A percentile compares a stretch with the other conserved stretches of the same genome.
Evolutionary conservation across 1,140 invertebrate species (phyloP).

Genomic region (Ceratina japonica): DNA sequence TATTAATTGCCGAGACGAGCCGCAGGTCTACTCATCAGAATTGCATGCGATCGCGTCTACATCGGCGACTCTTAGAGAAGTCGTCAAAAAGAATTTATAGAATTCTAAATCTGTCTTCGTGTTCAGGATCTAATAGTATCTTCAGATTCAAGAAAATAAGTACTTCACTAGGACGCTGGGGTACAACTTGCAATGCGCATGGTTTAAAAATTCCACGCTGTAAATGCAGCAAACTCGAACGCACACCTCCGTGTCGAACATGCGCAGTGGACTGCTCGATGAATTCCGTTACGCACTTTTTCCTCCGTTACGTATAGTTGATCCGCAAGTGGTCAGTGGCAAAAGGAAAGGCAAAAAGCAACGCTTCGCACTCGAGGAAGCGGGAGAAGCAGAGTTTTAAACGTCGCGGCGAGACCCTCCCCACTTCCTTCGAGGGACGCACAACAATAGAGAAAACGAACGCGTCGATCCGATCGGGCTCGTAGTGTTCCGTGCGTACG

Average conservation of each 20-base stretch:
- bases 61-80: neutral
- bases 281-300: conserved; percentile 46
- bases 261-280: conserved; percentile 30
- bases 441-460: conserved; percentile 4
- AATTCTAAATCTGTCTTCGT: neutral
- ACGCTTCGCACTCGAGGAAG: conserved; percentile 26
- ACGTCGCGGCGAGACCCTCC: conserved; percentile 42
- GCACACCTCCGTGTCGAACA: conserved; percentile 8
- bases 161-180: too few species aligned
- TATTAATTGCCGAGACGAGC: too few species aligned
- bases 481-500: conserved; percentile 44
- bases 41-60: too few species aligned
- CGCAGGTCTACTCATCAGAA: too few species aligned
- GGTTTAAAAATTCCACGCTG: conserved; percentile 8
- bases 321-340: conserved; percentile 43
- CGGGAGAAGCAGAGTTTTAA: conserved; percentile 50
- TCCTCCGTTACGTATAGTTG: conserved; percentile 13
- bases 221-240: neutral
- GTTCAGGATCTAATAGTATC: neutral
- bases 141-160: neutral
- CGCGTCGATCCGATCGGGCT: conserved; percentile 27
- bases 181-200: neutral
- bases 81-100: neutral
- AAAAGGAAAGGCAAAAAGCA: conserved; percentile 33
- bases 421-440: conserved; percentile 11